phyloP scores from a whole-genome alignment of 2,113 vertebrate genomes.

The Callocephalon fimbriatum region DNA sequence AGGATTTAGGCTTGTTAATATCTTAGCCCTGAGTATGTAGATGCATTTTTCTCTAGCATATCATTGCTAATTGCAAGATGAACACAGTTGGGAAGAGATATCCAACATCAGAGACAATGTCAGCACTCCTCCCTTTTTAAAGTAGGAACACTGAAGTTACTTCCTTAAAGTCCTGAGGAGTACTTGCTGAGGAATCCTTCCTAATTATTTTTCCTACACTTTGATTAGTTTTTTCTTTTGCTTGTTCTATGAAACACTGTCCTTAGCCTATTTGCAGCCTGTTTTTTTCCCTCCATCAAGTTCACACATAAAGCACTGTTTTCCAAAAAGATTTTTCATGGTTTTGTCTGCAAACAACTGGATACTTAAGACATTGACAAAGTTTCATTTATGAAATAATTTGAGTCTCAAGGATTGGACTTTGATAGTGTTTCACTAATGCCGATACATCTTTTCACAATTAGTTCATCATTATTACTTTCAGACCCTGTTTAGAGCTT shows the following conservation, averaged over 20 bases:
- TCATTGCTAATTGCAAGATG: neutral
- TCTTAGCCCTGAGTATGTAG: neutral
- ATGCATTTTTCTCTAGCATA: neutral
- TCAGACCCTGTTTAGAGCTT: conserved; percentile 87
- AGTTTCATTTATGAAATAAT: neutral
- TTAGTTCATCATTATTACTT: neutral
- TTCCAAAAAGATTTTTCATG: neutral
- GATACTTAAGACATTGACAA: neutral
- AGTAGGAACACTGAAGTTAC: neutral
- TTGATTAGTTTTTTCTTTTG: too few relatives aligned
- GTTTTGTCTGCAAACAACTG: neutral
- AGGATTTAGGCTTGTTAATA: conserved; percentile 19
- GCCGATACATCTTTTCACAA: neutral
- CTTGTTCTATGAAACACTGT: neutral
- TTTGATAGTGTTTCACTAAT: neutral
- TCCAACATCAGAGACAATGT: neutral
- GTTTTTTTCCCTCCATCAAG: neutral
- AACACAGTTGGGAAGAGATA: neutral
- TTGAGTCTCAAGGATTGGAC: neutral
- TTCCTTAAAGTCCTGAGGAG: neutral
- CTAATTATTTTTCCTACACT: neutral
- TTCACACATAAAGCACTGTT: neutral
- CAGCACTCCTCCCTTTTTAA: neutral
- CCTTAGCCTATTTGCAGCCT: neutral
- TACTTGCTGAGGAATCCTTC: neutral